Conservation (phyloP, 2,797 vertebrate species). For the Malurus splendens region DNA sequence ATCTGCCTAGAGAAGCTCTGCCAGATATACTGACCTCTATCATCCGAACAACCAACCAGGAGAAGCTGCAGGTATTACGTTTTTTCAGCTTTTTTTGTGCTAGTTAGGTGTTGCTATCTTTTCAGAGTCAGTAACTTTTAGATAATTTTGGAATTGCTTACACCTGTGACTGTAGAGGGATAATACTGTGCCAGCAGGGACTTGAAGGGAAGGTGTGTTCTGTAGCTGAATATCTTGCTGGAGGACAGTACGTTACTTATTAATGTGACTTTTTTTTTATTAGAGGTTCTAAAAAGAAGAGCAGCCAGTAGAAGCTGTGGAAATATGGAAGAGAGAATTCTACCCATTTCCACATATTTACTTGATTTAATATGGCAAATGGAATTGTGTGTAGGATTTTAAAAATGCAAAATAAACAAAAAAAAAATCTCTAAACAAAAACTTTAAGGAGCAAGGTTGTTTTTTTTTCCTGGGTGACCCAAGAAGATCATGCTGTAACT, state of each 20-base stretch:
- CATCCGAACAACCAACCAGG: slow-evolving; percentile 91
- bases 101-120: accelerated
- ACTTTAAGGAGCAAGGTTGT: neutral
- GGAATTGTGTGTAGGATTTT: neutral
- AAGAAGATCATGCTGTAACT: neutral
- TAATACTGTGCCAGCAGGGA: neutral
- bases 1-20: slow-evolving; percentile 87
- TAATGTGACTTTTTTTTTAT: neutral
- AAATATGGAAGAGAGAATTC: neutral
- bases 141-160: neutral
- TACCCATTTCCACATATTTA: neutral
- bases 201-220: neutral
- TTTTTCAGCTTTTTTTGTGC: neutral
- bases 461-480: neutral
- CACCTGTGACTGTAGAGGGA: neutral
- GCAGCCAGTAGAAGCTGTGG: neutral
- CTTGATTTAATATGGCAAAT: neutral
- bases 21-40: slow-evolving; percentile 93
- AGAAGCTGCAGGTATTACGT: slow-evolving; percentile 88
- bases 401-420: neutral
- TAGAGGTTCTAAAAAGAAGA: neutral
- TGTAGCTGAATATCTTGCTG: neutral
- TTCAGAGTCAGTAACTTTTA: neutral
- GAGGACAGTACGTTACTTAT: neutral
- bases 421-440: neutral